Base-by-base conservation (phyloP, 2,797 vertebrate species). In the Lepilemur ruficaudatus region DNA sequence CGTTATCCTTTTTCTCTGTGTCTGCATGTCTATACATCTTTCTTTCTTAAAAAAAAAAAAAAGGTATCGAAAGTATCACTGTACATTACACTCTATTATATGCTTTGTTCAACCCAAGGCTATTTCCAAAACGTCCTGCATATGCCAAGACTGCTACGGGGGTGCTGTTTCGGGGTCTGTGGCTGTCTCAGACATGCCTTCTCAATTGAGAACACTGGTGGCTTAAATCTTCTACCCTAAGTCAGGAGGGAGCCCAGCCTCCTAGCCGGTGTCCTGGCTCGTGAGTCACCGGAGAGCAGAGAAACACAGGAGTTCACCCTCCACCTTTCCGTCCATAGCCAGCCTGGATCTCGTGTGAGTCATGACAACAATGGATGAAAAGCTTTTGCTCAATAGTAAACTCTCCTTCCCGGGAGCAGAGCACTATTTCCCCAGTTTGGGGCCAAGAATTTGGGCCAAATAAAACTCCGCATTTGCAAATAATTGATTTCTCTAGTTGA, bases 371-470 rank as follows among this genome's bases (percentile, higher is more conserved):
- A 61, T 2, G 0, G 0, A 17, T 8, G 52, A 73, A 61, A 38
- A 15, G 32, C 18, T 11, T 80, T 35, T 35, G 18, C 80, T 72
- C 63, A 15, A 30, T 2, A 46, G 65, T 10, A 5, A 59, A 23
- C 23, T 32, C 91, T 65, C 65, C 43, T 50, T 70, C 85, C 82
- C 52, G 18, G 69, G 72, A 76, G 48, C 94, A 52, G 30, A 75
- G n/a, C 25, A 10, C 59, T 4, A 7, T 41, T 70, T 84, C 75
- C 73, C 67, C 43, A 5, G n/a, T 46, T 38, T 15, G 52, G 75
- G 90, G 91, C 94, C 94, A 96, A 65, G 17, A 55, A 73, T 15
- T 38, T 1, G 30, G n/a, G 84, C 93, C 97, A 97, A 96, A 91
- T 32, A 86, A 83, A 97, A 93, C 88, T 89, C 67, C 7, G 61